Evolutionary conservation across 2,888 invertebrate genomes (phyloP), one percentile per base, ranked within the genome.

Genomic region (Elysia crispata): DNA sequence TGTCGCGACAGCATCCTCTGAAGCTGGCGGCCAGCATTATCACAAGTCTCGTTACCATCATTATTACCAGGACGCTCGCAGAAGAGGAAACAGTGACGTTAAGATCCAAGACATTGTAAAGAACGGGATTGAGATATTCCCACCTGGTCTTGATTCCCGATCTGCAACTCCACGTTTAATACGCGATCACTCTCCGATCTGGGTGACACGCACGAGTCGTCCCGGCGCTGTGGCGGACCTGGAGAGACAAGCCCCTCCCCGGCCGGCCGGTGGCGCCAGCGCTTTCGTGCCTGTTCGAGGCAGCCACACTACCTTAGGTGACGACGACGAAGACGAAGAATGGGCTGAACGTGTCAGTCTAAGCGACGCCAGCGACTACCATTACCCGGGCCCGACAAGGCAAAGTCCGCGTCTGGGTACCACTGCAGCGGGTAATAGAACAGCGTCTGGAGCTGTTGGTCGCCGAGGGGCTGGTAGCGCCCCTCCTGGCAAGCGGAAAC

Each of bases 291-390:
- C 41, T 41, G 41, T 41, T 11, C 3, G 41, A 11, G 41, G 41
- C 41, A 41, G 41, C 41, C 41, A 41, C 41, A 11, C 41, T 41
- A 41, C 41, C 41, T 11, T 41, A 11, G 41, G 41, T 3, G 41
- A 41, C 41, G 67, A 74, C 41, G n/a, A 30, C 23, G 30, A 75
- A 28, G 80, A 80, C 30, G 75, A 75, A n/a, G 80, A 80, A 70
- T 80, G 80, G 80, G 80, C 80, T 67, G 80, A 80, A 70, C 76
- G 80, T 18, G 80, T 80, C 25, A 80, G 80, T 62, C 69, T 80
- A 49, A 80, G 80, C 67, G 80, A 80, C 70, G 49, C 75, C 1
- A 80, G 80, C 18, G 80, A 80, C 18, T 70, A 76, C 73, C 80
- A 76, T n/a, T 73, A 77, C 73, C 77, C 77, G 20, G 80, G 73